Evolutionary conservation across 2,888 invertebrate species (phyloP).

Genomic region (Adelphocoris suturalis): DNA sequence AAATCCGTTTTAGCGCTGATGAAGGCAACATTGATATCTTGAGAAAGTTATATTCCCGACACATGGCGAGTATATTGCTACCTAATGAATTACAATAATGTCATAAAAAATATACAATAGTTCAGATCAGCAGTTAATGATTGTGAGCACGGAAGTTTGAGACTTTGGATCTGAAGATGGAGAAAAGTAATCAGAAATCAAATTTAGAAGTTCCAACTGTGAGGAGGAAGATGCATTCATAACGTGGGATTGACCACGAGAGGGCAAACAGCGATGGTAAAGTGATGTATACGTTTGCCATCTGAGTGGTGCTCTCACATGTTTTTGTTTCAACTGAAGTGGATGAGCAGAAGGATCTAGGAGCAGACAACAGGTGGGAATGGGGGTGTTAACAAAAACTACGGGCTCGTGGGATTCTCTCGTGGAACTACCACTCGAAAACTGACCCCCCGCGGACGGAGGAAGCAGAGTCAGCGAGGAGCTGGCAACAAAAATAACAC

Average conservation of each 20-base stretch:
- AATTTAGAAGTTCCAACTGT: no score
- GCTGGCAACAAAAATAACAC: slow-evolving; percentile 16
- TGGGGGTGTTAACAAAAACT: slow-evolving; percentile 49
- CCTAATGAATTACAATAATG: no score
- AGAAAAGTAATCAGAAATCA: no score
- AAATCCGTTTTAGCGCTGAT: no score
- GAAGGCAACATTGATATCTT: no score
- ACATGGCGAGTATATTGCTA: no score
- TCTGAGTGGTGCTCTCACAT: slow-evolving; percentile 25
- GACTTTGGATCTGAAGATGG: no score
- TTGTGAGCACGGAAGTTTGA: no score
- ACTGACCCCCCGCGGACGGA: slow-evolving; percentile 48
- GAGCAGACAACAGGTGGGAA: slow-evolving; percentile 56
- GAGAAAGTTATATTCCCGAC: no score
- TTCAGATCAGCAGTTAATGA: no score
- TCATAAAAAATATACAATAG: no score
- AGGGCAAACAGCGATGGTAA: slow-evolving; percentile 27
- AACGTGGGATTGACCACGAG: slow-evolving; percentile 40
- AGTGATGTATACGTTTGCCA: slow-evolving; percentile 61
- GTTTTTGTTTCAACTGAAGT: slow-evolving; percentile 27
- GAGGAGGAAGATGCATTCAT: slow-evolving; percentile 16
- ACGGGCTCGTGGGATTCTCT: slow-evolving; percentile 30
- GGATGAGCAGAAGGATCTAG: slow-evolving; percentile 24
- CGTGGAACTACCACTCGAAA: slow-evolving; percentile 11
- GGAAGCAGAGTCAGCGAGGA: background rate